Base-by-base conservation (phyloP, 2,888 invertebrate species). In the Mythimna loreyi region DNA sequence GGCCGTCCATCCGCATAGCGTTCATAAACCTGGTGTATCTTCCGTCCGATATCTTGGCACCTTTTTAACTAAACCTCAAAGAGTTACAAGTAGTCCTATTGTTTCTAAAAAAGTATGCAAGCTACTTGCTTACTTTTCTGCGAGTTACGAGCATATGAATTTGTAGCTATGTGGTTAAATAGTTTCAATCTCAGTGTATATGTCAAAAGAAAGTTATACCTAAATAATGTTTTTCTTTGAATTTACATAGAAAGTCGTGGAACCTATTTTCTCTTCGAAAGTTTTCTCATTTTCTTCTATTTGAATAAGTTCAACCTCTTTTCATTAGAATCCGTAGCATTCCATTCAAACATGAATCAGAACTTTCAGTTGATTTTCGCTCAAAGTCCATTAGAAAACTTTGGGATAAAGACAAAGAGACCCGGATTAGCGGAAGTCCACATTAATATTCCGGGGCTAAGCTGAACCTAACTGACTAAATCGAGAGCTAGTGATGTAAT, bases 371-470 rank as follows among this genome's bases (percentile, higher is more conserved):
- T 64, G 40, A 70, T 40, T 56, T 63, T 55, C 43, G 40, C 56
- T 52, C 45, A 47, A 28, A 73, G 36, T 77, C 43, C 59, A 67
- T 61, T 58, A 61, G 33, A 67, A 74, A 62, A 59, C 52, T 64
- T 68, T 50, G 6, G 5, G 55, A 71, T 68, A 62, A 68, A 72
- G 53, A 55, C 52, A 28, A 36, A 36, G 45, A 19, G 25, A 8
- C 45, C 49, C 16, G 23, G 57, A 67, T 69, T 60, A 70, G 28
- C 30, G 19, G 45, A 49, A 53, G 49, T 23, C 21, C 16, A 45
- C 66, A 74, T 80, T 73, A 76, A 75, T 78, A 77, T 74, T 79
- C 66, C 8, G 30, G 23, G 47, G 16, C 60, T 75, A 74, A 80
- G 56, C 67, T 72, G 52, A 61, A 72, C 49, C 63, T 68, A 67